Percentiles rank a stretch among this genome's conserved stretches.
Conservation (phyloP, 1,140 invertebrate genomes). For the Drosophila subpulchrella region DNA sequence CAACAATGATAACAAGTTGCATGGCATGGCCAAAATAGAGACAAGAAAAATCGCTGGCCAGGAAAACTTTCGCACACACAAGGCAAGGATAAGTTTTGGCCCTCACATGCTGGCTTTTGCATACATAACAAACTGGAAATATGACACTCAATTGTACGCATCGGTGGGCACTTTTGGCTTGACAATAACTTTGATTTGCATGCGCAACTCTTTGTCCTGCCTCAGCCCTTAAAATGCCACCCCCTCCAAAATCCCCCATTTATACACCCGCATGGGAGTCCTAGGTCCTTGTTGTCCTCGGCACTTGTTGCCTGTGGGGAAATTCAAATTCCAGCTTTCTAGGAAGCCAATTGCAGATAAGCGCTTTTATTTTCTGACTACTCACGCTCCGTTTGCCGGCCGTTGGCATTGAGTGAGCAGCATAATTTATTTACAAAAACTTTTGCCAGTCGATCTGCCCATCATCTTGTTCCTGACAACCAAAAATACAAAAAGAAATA, state of each 20-base stretch:
- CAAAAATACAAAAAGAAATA: conserved; percentile 6
- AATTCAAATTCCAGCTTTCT: conserved; percentile 69
- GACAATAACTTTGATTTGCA: conserved; percentile 81
- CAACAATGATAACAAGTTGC: conserved; percentile 82
- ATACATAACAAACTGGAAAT: conserved; percentile 75
- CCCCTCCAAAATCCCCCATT: background rate
- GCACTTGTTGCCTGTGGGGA: conserved; percentile 74
- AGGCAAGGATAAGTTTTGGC: conserved; percentile 46
- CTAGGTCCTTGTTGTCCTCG: conserved; percentile 1
- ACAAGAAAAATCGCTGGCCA: conserved; percentile 50
- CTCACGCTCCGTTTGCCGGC: conserved; percentile 51
- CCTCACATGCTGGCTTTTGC: conserved; percentile 56
- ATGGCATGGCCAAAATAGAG: conserved; percentile 50
- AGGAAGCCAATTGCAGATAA: conserved; percentile 78
- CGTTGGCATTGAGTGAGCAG: conserved; percentile 57
- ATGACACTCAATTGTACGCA: conserved; percentile 82
- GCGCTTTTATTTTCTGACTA: conserved; percentile 67
- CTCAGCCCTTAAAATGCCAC: too few species aligned
- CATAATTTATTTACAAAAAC: conserved; percentile 68
- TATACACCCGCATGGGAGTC: conserved; percentile 46
- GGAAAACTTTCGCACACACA: conserved; percentile 46
- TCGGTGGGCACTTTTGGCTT: conserved; percentile 73
- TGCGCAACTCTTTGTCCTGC: conserved; percentile 24
- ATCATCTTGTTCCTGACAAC: conserved; percentile 51
- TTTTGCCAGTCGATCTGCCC: conserved; percentile 52